These are phyloP conservation scores for Rhizoglyphus robini DNA, from an alignment of 1,140 invertebrate species.

Conservation along the genomic window DNA sequence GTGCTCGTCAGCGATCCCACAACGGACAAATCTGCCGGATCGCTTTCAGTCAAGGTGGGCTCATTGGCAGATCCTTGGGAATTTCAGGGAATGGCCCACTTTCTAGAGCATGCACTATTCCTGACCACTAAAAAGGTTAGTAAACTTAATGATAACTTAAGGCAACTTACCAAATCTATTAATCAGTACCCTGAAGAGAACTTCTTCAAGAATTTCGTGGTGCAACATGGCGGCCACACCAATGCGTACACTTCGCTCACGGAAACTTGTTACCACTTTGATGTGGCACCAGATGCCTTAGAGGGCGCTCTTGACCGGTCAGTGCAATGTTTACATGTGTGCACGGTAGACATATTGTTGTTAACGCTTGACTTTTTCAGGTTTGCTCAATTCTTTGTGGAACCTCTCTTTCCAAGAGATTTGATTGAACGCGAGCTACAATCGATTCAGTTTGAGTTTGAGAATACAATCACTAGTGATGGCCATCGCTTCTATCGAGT, in stretches of 20 bases:
- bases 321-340: too few species aligned
- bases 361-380: too few species aligned
- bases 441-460: slow-evolving; percentile 86
- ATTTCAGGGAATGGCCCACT: slow-evolving; percentile 42
- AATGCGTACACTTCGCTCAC: slow-evolving; percentile 81
- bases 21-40: slow-evolving; percentile 85
- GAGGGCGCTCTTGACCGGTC: slow-evolving; percentile 64
- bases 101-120: slow-evolving; percentile 46
- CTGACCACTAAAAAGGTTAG: slow-evolving; percentile 41
- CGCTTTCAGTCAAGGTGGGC: slow-evolving; percentile 44
- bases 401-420: too few species aligned
- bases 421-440: too few species aligned
- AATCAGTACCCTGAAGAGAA: slow-evolving; percentile 82
- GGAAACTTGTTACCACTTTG: slow-evolving; percentile 83
- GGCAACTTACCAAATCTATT: too few species aligned
- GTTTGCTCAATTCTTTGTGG: slow-evolving; percentile 42
- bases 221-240: slow-evolving; percentile 67
- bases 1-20: slow-evolving; percentile 73
- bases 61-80: slow-evolving; percentile 53
- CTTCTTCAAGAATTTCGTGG: slow-evolving; percentile 75
- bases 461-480: slow-evolving; percentile 81
- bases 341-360: too few species aligned
- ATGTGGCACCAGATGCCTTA: slow-evolving; percentile 68
- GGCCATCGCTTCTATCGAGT: slow-evolving; percentile 73
- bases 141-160: too few species aligned